A percentile compares a stretch with the other conserved stretches of the same genome.
Conservation (phyloP, 2,888 invertebrate species). For the Acleris laterana region DNA sequence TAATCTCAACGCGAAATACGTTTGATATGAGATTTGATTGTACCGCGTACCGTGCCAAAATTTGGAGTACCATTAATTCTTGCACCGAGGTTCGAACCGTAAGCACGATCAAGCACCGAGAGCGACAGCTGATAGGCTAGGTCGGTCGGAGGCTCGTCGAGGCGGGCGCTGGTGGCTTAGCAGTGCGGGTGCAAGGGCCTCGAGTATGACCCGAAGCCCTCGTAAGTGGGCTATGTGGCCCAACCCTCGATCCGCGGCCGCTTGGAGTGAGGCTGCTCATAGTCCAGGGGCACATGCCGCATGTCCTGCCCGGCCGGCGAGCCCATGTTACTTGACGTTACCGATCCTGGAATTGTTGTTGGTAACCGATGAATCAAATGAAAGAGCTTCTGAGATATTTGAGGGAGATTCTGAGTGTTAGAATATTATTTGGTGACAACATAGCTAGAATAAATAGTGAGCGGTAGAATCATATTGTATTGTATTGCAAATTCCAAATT, state of each 20-base stretch:
- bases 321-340: constrained; percentile 93
- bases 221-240: constrained; percentile 91
- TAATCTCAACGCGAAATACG: constrained; percentile 39
- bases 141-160: constrained; percentile 43
- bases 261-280: constrained; percentile 88
- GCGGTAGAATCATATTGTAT: no score
- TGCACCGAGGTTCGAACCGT: constrained; percentile 60
- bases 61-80: constrained; percentile 58
- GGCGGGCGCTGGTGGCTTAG: constrained; percentile 53
- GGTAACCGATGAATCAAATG: background rate
- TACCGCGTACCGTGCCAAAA: constrained; percentile 56
- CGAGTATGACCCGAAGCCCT: constrained; percentile 80
- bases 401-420: no score
- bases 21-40: constrained; percentile 37
- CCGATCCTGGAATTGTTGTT: constrained; percentile 85
- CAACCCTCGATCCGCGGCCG: constrained; percentile 96
- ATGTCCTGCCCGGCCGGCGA: constrained; percentile 87
- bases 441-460: no score
- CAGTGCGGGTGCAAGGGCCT: constrained; percentile 82
- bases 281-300: constrained; percentile 79
- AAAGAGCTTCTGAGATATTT: background rate
- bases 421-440: no score
- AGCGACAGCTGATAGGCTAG: constrained; percentile 56
- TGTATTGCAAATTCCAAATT: no score
- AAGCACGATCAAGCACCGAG: constrained; percentile 55